phyloP scores from a whole-genome alignment of 2,113 vertebrate species.

The Neodon shergylaensis region DNA sequence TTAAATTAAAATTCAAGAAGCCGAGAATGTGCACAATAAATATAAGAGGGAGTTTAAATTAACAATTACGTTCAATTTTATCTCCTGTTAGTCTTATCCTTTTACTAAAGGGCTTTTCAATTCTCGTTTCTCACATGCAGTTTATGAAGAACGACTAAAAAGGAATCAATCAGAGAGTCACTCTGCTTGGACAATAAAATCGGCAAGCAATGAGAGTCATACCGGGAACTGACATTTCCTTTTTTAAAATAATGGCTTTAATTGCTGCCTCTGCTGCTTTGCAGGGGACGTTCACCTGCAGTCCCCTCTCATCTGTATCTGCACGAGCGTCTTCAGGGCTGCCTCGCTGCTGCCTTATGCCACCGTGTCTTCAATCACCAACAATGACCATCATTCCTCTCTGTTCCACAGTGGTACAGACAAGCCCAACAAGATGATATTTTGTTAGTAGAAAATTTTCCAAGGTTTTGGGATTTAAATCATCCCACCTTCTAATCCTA shows the following conservation, averaged over 20 bases:
- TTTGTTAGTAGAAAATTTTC: neutral
- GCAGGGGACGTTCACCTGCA: neutral
- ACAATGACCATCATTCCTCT: accelerated
- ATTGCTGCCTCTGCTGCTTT: neutral
- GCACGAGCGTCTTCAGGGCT: neutral
- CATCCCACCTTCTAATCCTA: neutral
- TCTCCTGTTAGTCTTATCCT: neutral
- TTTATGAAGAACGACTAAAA: neutral
- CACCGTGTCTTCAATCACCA: neutral
- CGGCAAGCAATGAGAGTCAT: neutral
- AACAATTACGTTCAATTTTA: neutral
- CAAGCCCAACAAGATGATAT: neutral
- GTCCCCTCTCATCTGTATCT: neutral
- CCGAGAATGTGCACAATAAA: neutral
- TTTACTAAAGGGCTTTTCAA: neutral
- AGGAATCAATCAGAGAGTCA: neutral
- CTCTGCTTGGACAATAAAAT: neutral
- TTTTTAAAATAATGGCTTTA: neutral
- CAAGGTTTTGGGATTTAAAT: neutral
- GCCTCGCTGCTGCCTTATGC: too few relatives aligned
- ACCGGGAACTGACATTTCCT: neutral
- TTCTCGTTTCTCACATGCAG: neutral
- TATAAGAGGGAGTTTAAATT: neutral
- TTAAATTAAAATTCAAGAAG: neutral
- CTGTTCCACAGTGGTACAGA: neutral